Evolutionary conservation across 2,113 vertebrate species (phyloP), one percentile per base, ranked within the genome.

Genomic region (Bambusicola thoracicus): DNA sequence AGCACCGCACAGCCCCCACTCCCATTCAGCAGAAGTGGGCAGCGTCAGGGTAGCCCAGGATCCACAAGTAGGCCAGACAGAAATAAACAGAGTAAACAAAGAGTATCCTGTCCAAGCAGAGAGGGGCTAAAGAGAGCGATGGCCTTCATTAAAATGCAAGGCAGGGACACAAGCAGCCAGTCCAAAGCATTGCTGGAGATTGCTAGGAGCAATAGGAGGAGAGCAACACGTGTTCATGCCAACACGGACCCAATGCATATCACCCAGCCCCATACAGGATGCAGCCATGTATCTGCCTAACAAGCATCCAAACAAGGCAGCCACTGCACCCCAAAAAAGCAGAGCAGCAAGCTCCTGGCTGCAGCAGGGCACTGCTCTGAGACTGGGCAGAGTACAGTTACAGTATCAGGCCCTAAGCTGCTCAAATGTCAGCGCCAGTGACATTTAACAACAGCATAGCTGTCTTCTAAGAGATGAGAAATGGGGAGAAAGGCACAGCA

Each of bases 111-210:
- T 98, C 98, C 97, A 87, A 75, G 97, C 87, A 67, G 97, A 95
- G 90, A 97, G 95, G 96, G 97, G 96, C 97, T 98, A 95, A 97
- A 94, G 81, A 97, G 98, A 98, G 97, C 76, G 91, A 95, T 95
- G 97, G 87, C 94, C 95, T 97, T 98, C 98, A 98, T 98, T 98
- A 98, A 98, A 98, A 99, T 98, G 98, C 98, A 98, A 98, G 97
- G 97, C 98, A 96, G 97, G 95, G 74, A 97, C 92, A 94, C 97
- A 96, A 96, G 86, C 95, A 97, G 97, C 94, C 98, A 94, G 95
- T 96, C 97, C 96, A 97, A 97, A 97, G 97, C 97, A 92, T 97
- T 97, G 90, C 97, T 98, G 69, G 80, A 79, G 85, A 84, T 93
- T 72, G 38, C 62, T 41, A 56, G 43, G 72, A 85, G 76, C 63